Evolutionary conservation across 2,113 vertebrate genomes (phyloP).

Genomic region (Capra hircus): DNA sequence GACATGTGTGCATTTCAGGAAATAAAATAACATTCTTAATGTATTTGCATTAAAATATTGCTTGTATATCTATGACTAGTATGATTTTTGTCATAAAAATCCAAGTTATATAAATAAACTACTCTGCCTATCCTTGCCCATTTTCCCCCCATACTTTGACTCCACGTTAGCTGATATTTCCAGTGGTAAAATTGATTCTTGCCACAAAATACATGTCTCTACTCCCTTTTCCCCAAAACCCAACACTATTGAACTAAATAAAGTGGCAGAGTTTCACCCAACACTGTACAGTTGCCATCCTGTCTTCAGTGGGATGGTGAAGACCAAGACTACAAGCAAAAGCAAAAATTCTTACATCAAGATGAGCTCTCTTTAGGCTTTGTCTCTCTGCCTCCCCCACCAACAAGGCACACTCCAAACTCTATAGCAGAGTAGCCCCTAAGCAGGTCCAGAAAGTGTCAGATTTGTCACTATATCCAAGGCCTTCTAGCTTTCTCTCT

Average conservation of each 20-base stretch:
- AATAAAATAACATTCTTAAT: constrained; percentile 53
- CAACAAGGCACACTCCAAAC: too few relatives aligned
- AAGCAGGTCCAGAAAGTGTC: not conserved
- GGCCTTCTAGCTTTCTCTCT: not conserved
- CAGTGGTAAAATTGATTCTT: not conserved
- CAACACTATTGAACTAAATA: not conserved
- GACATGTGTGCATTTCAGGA: not conserved
- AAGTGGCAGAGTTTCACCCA: not conserved
- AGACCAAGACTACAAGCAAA: not conserved
- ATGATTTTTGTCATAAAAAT: not conserved
- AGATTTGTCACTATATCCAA: not conserved
- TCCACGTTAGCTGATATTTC: not conserved
- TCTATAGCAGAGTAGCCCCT: accelerated
- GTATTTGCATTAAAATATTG: constrained; percentile 5
- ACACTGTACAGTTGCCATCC: not conserved
- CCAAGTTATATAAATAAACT: not conserved
- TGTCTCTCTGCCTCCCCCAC: accelerated
- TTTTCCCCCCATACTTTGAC: not conserved
- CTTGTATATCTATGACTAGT: not conserved
- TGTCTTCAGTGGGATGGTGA: not conserved
- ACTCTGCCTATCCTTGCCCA: not conserved
- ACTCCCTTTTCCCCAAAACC: not conserved
- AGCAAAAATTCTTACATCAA: not conserved
- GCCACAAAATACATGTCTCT: not conserved
- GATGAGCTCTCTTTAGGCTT: not conserved